These are phyloP conservation scores for Sphaerophoria taeniata DNA, from an alignment of 2,888 invertebrate genomes.

Conservation along the genomic window DNA sequence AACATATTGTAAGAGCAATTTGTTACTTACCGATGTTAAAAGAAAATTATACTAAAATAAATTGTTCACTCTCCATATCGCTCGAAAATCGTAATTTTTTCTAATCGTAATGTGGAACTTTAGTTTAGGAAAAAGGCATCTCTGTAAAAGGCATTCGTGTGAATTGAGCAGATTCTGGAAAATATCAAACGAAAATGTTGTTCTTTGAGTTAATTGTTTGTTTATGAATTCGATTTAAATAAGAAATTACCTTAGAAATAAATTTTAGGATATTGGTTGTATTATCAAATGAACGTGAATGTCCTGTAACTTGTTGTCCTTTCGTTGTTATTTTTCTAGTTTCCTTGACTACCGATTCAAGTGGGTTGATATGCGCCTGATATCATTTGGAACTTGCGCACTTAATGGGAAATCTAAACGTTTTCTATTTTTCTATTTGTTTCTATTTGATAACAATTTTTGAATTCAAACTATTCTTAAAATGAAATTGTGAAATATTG, in stretches of 20 bases:
- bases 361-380: conserved; percentile 45
- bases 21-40: conserved; percentile 5
- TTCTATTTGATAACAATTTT: too few relatives aligned
- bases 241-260: conserved; percentile 33
- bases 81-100: conserved; percentile 38
- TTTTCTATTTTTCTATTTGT: too few relatives aligned
- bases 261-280: conserved; percentile 33
- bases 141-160: conserved; percentile 63
- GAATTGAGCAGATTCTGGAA: conserved; percentile 51
- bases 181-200: neutral
- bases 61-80: conserved; percentile 44
- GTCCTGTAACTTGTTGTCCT: conserved; percentile 73
- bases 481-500: too few relatives aligned
- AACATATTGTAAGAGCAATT: neutral
- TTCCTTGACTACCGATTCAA: conserved; percentile 68
- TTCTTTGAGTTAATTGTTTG: neutral
- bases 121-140: conserved; percentile 60
- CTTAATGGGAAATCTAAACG: neutral
- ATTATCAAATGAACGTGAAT: conserved; percentile 55
- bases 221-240: neutral
- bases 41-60: conserved; percentile 42
- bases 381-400: conserved; percentile 50
- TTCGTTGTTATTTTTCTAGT: conserved; percentile 72
- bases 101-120: conserved; percentile 44
- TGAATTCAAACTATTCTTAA: too few relatives aligned